phyloP scores from a whole-genome alignment of 2,797 vertebrate genomes.

The Novumbra hubbsi region DNA sequence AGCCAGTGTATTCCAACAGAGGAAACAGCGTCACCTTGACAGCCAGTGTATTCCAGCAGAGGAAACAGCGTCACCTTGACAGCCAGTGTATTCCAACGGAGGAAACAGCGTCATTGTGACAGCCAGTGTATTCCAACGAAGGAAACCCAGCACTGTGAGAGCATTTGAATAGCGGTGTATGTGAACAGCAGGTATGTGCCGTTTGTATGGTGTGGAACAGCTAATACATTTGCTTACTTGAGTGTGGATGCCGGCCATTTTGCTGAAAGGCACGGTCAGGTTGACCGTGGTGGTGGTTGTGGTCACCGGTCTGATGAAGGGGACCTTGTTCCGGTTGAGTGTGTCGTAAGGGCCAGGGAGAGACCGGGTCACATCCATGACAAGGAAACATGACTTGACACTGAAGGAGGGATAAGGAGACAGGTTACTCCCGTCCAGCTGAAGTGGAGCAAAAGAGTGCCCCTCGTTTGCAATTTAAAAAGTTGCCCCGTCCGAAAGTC shows the following conservation, averaged over 20 bases:
- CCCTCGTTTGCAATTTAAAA: not conserved
- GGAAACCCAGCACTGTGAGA: not conserved
- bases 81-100: too few species aligned
- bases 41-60: too few species aligned
- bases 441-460: too few species aligned
- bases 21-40: too few species aligned
- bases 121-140: too few species aligned
- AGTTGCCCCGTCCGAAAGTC: not conserved
- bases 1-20: too few species aligned
- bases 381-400: slow-evolving; percentile 98
- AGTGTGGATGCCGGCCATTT: slow-evolving; percentile 85
- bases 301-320: slow-evolving; percentile 85
- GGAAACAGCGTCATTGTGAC: too few species aligned
- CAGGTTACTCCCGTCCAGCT: too few species aligned
- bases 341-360: slow-evolving; percentile 82
- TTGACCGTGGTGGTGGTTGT: slow-evolving; percentile 77
- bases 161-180: not conserved
- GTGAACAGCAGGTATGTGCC: too few species aligned
- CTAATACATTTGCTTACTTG: slow-evolving; percentile 92
- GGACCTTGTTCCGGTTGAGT: slow-evolving; percentile 87
- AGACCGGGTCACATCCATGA: slow-evolving; percentile 95
- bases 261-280: slow-evolving; percentile 84
- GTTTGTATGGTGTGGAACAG: not conserved
- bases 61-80: too few species aligned
- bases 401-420: slow-evolving; percentile 58